These are phyloP conservation scores for Caenorhabditis sp. DNA, from an alignment of 2,888 invertebrate species.

Conservation along the genomic window DNA sequence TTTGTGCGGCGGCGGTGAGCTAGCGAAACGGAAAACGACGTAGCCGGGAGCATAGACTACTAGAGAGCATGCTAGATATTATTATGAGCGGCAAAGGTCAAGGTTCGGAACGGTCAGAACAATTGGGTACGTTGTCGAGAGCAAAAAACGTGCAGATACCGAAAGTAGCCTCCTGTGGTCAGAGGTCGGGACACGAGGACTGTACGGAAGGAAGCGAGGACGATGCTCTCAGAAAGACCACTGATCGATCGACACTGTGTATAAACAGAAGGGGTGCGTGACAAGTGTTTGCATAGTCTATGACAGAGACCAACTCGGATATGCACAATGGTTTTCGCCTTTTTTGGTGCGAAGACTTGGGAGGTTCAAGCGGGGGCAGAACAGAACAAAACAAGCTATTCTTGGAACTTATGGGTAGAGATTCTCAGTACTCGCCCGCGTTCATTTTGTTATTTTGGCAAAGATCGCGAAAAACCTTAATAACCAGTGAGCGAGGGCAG, in stretches of 20 bases:
- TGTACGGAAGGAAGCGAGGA: constrained; percentile 19
- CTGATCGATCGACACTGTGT: constrained; percentile 23
- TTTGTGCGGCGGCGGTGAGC: too few relatives aligned
- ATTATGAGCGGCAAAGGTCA: constrained; percentile 31
- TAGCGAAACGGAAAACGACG: background rate
- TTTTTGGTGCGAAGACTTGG: too few relatives aligned
- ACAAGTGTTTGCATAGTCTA: constrained; percentile 41
- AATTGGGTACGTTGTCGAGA: constrained; percentile 2
- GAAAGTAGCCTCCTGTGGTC: constrained; percentile 40
- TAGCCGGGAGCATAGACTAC: constrained; percentile 20
- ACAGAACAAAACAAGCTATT: background rate
- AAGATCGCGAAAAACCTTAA: constrained; percentile 19
- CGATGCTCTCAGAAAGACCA: constrained; percentile 19
- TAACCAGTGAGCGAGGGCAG: constrained; percentile 3
- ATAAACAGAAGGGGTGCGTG: constrained; percentile 19
- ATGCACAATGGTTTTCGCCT: too few relatives aligned
- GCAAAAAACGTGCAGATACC: constrained; percentile 30
- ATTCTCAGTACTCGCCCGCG: background rate
- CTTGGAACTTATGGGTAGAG: background rate
- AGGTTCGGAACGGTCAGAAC: background rate
- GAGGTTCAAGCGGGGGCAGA: too few relatives aligned
- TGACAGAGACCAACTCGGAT: background rate
- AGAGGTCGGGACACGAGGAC: constrained; percentile 30
- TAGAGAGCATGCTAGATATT: constrained; percentile 40
- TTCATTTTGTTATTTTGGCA: background rate